Percentiles rank a stretch among this genome's conserved stretches.
Evolutionary conservation across 2,888 invertebrate species (phyloP).

Genomic region (Agrochola macilenta): DNA sequence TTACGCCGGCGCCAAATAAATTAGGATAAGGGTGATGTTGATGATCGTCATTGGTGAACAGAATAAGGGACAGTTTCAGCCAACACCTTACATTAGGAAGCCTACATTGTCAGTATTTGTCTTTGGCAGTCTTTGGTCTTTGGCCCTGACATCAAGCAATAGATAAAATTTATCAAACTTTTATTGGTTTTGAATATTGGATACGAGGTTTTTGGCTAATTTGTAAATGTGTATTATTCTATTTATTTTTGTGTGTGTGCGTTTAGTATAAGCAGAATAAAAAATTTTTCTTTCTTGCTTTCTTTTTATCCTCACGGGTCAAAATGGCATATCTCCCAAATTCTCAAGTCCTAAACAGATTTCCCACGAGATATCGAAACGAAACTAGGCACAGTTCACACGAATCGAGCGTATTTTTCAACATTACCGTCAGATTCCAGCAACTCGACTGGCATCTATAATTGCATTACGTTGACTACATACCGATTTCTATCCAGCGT

Average conservation of each 20-base stretch:
- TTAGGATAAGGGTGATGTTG: background rate
- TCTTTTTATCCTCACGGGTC: background rate
- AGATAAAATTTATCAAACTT: too few species aligned
- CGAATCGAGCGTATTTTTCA: constrained; percentile 70
- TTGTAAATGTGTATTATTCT: too few species aligned
- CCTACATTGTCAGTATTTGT: too few species aligned
- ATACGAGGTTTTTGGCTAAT: too few species aligned
- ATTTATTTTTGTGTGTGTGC: too few species aligned
- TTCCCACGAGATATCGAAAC: constrained; percentile 48
- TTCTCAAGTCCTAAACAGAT: constrained; percentile 18
- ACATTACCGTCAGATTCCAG: constrained; percentile 70
- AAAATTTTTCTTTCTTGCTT: too few species aligned
- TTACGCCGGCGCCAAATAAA: too few species aligned
- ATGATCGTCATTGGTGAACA: background rate
- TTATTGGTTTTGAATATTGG: too few species aligned
- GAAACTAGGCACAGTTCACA: constrained; percentile 58
- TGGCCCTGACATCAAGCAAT: too few species aligned
- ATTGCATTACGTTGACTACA: constrained; percentile 70
- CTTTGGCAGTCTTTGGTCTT: too few species aligned
- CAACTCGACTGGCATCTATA: constrained; percentile 75
- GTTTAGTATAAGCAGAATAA: too few species aligned
- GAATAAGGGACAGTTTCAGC: background rate
- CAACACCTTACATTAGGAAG: too few species aligned
- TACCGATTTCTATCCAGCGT: constrained; percentile 70
- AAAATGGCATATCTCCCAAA: constrained; percentile 3